Evolutionary conservation across 1,140 invertebrate genomes (phyloP), one percentile per base, ranked within the genome.

Genomic region (Tribolium castaneum): DNA sequence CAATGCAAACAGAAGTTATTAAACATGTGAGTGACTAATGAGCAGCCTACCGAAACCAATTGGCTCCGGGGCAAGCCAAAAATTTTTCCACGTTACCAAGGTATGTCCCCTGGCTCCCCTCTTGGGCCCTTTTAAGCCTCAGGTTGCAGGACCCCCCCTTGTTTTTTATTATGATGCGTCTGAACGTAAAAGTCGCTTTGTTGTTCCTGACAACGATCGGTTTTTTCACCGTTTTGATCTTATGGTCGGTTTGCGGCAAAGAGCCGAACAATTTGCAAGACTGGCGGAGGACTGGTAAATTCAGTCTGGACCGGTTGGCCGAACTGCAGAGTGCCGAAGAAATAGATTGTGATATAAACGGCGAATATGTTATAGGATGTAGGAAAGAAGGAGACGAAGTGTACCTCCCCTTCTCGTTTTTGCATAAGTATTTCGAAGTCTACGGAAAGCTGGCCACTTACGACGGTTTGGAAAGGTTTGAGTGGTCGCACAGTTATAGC

Each of bases 351-450:
- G 88, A 92, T 54, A 98, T 98, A 84, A 97, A 98, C 88, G 94
- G 94, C 54, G 95, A 96, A 83, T 96, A 95, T 84, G 92, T 92
- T 3, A 91, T 98, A 80, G 90, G 92, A 13, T 98, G 97, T 88
- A 91, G 92, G 54, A 93, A 93, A 80, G 94, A 97, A 87, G 92
- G 91, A n/a, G 92, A 93, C 82, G 96, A 98, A 89, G 93, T 98
- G 10, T 98, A 94, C 86, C 86, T 98, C 81, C 97, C 97, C 10
- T 98, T 98, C 88, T 94, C 94, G 14, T 98, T 98, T 86, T 90
- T 99, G 77, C 93, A 95, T 78, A 96, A 95, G 86, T 98, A 98
- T 88, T 99, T 98, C 90, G 97, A 98, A 90, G 94, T 97, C 77
- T 94, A 94, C 87, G 94, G 94, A 0, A 94, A 95, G 86, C 84